These are phyloP conservation scores for Betta splendens DNA, from an alignment of 2,797 vertebrate genomes.

Conservation along the genomic window DNA sequence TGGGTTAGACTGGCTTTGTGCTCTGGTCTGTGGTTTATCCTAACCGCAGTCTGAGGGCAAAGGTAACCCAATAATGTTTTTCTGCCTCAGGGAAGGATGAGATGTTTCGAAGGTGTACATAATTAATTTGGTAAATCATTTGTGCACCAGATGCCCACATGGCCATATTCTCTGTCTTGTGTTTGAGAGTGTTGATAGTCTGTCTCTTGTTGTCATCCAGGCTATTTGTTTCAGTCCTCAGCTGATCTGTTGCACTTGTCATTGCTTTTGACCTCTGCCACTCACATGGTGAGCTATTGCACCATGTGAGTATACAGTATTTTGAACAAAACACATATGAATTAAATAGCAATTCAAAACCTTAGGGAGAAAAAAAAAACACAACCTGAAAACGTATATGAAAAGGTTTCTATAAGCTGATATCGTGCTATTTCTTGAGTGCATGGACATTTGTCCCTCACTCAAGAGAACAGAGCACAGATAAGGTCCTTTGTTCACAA, in stretches of 20 bases:
- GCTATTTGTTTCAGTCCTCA: constrained; percentile 33
- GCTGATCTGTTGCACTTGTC: not conserved
- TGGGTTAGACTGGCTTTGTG: not conserved
- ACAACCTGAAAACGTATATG: too few species aligned
- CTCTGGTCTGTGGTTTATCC: constrained; percentile 9
- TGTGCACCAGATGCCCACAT: constrained; percentile 48
- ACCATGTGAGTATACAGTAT: constrained; percentile 14
- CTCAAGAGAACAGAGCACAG: constrained; percentile 40
- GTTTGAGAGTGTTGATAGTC: constrained; percentile 36
- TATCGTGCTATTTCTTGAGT: constrained; percentile 28
- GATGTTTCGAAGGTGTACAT: constrained; percentile 43
- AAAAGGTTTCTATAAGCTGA: constrained; percentile 15
- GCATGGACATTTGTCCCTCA: constrained; percentile 42
- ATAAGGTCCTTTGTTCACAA: constrained; percentile 51
- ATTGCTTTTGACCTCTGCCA: not conserved
- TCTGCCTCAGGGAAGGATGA: constrained; percentile 28
- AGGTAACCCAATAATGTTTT: constrained; percentile 10
- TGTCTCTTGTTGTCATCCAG: constrained; percentile 52
- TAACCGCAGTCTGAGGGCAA: constrained; percentile 3
- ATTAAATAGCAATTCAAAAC: too few species aligned
- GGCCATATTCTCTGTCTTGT: constrained; percentile 24
- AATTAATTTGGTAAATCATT: constrained; percentile 51
- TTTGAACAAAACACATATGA: too few species aligned
- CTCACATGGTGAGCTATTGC: not conserved
- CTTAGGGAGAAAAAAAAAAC: too few species aligned